These are phyloP conservation scores for Aplysina aerophoba DNA, from an alignment of 37 sponge, comb jelly and placozoan genomes.

Conservation along the genomic window DNA sequence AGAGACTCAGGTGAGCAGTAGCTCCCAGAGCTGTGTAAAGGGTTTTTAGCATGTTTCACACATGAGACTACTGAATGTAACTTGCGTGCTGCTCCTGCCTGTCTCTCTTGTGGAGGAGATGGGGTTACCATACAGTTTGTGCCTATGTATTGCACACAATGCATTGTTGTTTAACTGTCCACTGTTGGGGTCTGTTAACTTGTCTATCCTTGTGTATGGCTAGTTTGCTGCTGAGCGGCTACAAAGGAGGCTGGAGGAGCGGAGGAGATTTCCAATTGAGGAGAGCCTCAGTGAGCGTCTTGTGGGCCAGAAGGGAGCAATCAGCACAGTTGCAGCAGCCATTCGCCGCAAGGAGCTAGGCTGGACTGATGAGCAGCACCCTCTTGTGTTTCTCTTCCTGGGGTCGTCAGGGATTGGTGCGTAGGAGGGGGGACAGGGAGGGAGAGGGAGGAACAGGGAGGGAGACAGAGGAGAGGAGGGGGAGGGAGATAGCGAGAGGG, in stretches of 20 bases:
- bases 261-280: slow-evolving; percentile 67
- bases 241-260: slow-evolving; percentile 56
- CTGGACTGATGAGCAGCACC: slow-evolving; percentile 92
- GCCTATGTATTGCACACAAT: too few relatives aligned
- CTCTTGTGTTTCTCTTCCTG: slow-evolving; percentile 92
- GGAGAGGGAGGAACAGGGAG: neutral
- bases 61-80: too few relatives aligned
- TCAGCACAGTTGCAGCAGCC: slow-evolving; percentile 77
- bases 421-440: neutral
- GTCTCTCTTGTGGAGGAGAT: too few relatives aligned
- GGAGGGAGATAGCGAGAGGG: too few relatives aligned
- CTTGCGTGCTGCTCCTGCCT: too few relatives aligned
- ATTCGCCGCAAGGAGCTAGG: slow-evolving; percentile 84
- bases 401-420: slow-evolving; percentile 92
- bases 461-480: too few relatives aligned
- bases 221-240: slow-evolving; percentile 42
- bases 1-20: slow-evolving; percentile 35
- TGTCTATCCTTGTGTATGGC: neutral
- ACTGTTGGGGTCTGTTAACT: neutral
- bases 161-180: too few relatives aligned
- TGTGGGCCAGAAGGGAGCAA: slow-evolving; percentile 92
- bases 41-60: too few relatives aligned
- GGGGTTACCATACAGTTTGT: too few relatives aligned
- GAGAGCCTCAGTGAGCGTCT: slow-evolving; percentile 65
- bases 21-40: too few relatives aligned